Evolutionary conservation across 23 tunicate species (phyloP), one percentile per base, ranked within the genome.

Genomic region (Oikopleura vanhoeffeni): DNA sequence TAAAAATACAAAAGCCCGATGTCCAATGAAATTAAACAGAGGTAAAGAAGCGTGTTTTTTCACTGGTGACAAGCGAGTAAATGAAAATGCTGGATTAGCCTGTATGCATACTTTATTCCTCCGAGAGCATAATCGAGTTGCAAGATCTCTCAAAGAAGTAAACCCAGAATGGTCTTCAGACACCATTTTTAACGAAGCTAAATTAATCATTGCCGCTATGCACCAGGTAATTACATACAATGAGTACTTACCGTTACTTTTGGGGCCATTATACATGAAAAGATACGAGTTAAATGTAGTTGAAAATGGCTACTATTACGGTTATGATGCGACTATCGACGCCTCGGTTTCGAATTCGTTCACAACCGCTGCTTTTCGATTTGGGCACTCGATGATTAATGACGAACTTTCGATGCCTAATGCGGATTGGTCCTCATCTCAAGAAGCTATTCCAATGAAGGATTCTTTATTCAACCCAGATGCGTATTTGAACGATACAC

Each of bases 301-400:
- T 40, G 77, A 60, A 40, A 40, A 88, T 60, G 97, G 97, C 41
- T 88, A 71, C 40, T 91, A 88, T 60, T 84, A 86, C 84, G 97
- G 97, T 35, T 91, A 91, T 76, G 97, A 88, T 79, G 89, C 86
- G 0, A 86, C 91, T 0, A 77, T 85, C 67, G 97, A 91, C 41
- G 97, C 97, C 1, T 83, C 97, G 0, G 76, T 88, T 0, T 84
- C 91, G 1, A 91, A 91, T 41, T 85, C 85, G 40, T 91, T 90
- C 83, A 82, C 97, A 32, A 88, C 97, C 39, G 97, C 97, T 40
- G 97, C 97, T 30, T 88, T 88, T 41, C 85, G 97, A 28, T 71
- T 71, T 71, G 97, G 97, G 13, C 97, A 91, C 86, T 85, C 86
- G 40, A 89, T 87, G 85, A 71, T 71, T 71, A 71, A 24, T 38